Evolutionary conservation across 2,888 invertebrate species (phyloP).

Genomic region (Cyaniris semiargus): DNA sequence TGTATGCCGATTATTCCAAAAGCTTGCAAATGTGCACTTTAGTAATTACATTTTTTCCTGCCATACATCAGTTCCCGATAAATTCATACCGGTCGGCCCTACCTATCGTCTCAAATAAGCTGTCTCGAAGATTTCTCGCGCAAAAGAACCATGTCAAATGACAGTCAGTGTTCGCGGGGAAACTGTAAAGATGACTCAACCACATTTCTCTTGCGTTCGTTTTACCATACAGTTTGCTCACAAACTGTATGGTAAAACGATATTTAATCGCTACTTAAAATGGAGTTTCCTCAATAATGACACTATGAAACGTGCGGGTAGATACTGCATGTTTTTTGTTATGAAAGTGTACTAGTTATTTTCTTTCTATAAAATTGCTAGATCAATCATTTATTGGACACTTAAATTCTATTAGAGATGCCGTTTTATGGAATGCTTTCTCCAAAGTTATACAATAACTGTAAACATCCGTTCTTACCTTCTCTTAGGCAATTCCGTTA

Average conservation of each 20-base stretch:
- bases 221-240: too few relatives aligned
- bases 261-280: background rate
- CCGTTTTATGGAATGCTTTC: slow-evolving; percentile 45
- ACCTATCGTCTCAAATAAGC: background rate
- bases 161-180: slow-evolving; percentile 39
- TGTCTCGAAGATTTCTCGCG: background rate
- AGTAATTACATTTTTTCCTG: too few relatives aligned
- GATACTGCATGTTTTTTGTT: background rate
- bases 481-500: slow-evolving; percentile 75
- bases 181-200: slow-evolving; percentile 68
- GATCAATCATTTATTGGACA: slow-evolving; percentile 1
- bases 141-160: slow-evolving; percentile 6
- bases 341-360: background rate
- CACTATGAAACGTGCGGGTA: background rate
- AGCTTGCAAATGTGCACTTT: too few relatives aligned
- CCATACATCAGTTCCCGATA: background rate
- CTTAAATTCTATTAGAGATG: slow-evolving; percentile 34
- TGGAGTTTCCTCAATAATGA: background rate
- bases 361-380: background rate
- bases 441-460: slow-evolving; percentile 75
- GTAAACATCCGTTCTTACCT: slow-evolving; percentile 77
- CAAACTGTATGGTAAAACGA: slow-evolving; percentile 49
- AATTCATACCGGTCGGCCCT: background rate
- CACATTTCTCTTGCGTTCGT: slow-evolving; percentile 68
- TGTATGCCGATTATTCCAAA: too few relatives aligned